Evolutionary conservation across 2,113 vertebrate species (phyloP).

Genomic region (Centrocercus urophasianus): DNA sequence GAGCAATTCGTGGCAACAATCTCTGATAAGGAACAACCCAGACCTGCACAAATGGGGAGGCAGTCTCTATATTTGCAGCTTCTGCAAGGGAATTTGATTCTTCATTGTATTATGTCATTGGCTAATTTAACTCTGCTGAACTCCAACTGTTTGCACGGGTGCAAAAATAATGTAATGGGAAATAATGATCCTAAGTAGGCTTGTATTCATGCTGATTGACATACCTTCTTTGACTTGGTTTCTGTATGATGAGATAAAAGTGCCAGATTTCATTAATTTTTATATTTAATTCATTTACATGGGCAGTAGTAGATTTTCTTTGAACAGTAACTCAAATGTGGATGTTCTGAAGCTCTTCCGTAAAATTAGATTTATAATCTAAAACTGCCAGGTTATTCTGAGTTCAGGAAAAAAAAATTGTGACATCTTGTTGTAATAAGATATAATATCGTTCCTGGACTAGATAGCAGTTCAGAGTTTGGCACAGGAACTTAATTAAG

Average conservation of each 20-base stretch:
- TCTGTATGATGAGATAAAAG: not conserved
- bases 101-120: not conserved
- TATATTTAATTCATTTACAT: not conserved
- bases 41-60: not conserved
- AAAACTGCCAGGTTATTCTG: not conserved
- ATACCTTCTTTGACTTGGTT: not conserved
- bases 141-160: not conserved
- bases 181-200: not conserved
- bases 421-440: not conserved
- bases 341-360: not conserved
- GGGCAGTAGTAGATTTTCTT: not conserved
- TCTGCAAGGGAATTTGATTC: not conserved
- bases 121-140: not conserved
- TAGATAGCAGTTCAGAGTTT: not conserved
- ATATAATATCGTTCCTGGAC: not conserved
- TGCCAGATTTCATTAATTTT: not conserved
- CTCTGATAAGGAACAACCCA: not conserved
- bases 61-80: not conserved
- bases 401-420: not conserved
- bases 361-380: not conserved
- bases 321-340: not conserved
- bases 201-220: not conserved
- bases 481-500: not conserved
- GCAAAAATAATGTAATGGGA: not conserved
- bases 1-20: not conserved